Evolutionary conservation across 2,797 vertebrate species (phyloP).

Genomic region (Ctenopoma multispine): DNA sequence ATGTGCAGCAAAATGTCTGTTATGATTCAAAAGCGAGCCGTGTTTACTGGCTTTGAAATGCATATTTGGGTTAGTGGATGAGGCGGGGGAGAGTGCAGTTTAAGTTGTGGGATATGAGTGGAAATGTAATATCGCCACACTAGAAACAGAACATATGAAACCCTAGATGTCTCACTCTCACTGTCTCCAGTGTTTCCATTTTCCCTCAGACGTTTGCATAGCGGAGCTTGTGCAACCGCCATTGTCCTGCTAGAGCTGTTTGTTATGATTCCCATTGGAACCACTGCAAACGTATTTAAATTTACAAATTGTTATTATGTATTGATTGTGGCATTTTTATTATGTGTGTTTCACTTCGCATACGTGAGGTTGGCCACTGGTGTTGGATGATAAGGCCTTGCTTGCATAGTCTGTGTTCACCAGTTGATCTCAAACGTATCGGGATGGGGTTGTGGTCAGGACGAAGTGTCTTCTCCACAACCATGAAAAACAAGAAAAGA

Average conservation of each 20-base stretch:
- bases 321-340: not conserved
- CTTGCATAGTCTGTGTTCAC: not conserved
- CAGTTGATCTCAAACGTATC: not conserved
- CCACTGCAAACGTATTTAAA: not conserved
- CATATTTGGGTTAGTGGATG: constrained; percentile 80
- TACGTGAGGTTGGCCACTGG: not conserved
- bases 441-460: not conserved
- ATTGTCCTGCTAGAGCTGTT: not conserved
- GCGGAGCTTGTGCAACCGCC: constrained; percentile 8
- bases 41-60: constrained; percentile 75
- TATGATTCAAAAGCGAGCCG: constrained; percentile 70
- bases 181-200: constrained; percentile 79
- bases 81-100: constrained; percentile 60
- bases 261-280: not conserved
- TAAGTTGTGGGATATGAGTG: constrained; percentile 67
- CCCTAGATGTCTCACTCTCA: constrained; percentile 81
- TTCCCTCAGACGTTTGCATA: constrained; percentile 55
- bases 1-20: constrained; percentile 74
- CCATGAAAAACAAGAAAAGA: not conserved
- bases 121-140: constrained; percentile 75
- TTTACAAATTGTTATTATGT: not conserved
- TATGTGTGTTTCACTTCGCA: not conserved
- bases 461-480: not conserved
- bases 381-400: not conserved
- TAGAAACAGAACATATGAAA: constrained; percentile 82